A percentile compares a stretch with the other conserved stretches of the same genome.
Evolutionary conservation across 2,888 invertebrate genomes (phyloP).

Genomic region (Ophion slaviceki): DNA sequence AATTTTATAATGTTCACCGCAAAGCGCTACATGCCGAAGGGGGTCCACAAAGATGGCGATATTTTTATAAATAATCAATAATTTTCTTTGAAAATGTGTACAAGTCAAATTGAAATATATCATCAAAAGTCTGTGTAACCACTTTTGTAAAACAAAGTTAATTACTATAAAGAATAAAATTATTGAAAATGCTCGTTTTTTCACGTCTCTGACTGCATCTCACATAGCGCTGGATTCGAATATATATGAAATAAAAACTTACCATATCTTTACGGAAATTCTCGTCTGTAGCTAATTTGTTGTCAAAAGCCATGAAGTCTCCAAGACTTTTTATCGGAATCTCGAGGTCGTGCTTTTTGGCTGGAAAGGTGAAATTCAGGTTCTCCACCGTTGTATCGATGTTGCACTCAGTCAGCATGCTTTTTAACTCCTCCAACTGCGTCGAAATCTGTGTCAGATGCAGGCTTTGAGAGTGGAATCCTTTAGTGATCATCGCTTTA

Average conservation of each 20-base stretch:
- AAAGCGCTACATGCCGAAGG: too few relatives aligned
- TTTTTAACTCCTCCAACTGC: conserved; percentile 20
- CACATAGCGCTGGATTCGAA: too few relatives aligned
- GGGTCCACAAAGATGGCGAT: too few relatives aligned
- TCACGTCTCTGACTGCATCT: too few relatives aligned
- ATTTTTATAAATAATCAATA: too few relatives aligned
- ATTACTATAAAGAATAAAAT: too few relatives aligned
- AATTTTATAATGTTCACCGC: too few relatives aligned
- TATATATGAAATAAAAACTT: background rate
- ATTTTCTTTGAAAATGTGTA: too few relatives aligned
- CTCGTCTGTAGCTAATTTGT: background rate
- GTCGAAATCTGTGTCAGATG: conserved; percentile 1
- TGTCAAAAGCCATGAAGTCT: background rate
- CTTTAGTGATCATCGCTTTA: background rate
- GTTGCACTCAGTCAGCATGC: background rate
- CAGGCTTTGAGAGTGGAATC: conserved; percentile 12
- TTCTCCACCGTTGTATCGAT: background rate
- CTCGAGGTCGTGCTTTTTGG: conserved; percentile 11
- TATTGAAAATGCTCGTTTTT: too few relatives aligned
- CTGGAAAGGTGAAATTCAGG: background rate
- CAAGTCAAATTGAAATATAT: too few relatives aligned
- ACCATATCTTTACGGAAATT: conserved; percentile 20
- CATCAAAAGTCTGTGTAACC: too few relatives aligned
- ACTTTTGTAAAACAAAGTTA: too few relatives aligned
- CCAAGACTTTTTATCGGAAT: conserved; percentile 11